A percentile compares a stretch with the other conserved stretches of the same genome.
Conservation (phyloP, 2,797 vertebrate genomes). For the Tympanoctomys barrerae region DNA sequence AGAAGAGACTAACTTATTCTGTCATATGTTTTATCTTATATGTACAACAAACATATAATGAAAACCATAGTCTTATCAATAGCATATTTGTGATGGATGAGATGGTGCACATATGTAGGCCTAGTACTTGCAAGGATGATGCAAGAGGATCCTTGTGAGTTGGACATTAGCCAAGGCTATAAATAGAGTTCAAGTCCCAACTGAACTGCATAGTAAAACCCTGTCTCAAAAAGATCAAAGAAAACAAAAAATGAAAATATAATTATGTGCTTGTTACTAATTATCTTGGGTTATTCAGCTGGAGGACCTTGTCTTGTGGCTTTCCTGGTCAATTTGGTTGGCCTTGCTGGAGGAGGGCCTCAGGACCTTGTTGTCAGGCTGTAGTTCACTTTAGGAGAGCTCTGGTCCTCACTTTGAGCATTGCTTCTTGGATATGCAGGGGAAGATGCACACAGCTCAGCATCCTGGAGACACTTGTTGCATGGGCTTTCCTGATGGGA, state of each 20-base stretch:
- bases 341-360: too few species aligned
- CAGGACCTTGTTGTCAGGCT: too few species aligned
- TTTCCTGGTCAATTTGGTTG: too few species aligned
- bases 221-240: background rate
- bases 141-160: background rate
- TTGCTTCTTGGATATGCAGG: too few species aligned
- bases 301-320: too few species aligned
- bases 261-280: background rate
- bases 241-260: background rate
- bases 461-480: too few species aligned
- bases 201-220: background rate
- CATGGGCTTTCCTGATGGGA: too few species aligned
- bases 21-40: background rate
- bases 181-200: background rate
- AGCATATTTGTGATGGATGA: background rate
- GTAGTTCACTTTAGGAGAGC: too few species aligned
- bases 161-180: background rate
- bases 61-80: background rate
- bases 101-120: background rate
- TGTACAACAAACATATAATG: background rate
- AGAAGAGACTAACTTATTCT: background rate
- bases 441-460: too few species aligned
- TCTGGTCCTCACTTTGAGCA: too few species aligned
- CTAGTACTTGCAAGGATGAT: background rate
- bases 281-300: too few species aligned